Conservation (phyloP, 30 jellyfish, hydroid and myxozoan genomes). For the Aurelia aurita complex sp. Pacific region DNA sequence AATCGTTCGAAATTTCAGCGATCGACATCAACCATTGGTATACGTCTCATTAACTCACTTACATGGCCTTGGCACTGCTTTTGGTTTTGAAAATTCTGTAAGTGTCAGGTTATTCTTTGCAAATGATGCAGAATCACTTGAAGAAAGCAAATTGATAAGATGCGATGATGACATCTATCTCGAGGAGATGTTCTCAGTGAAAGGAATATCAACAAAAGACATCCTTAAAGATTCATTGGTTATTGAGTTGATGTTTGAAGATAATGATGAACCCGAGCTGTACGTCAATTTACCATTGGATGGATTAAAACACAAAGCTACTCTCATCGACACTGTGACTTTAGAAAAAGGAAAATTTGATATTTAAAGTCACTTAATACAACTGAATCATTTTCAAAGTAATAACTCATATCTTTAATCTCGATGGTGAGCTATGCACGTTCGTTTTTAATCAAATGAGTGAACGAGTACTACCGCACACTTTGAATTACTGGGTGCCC, state of each 20-base stretch:
- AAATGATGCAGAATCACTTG: conserved; percentile 30
- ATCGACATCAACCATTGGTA: conserved; percentile 47
- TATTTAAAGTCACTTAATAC: no score
- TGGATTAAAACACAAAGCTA: conserved; percentile 51
- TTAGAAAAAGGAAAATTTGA: conserved; percentile 20
- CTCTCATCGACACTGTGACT: conserved; percentile 40
- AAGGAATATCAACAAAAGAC: conserved; percentile 58
- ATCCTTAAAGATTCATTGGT: conserved; percentile 61
- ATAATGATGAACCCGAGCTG: conserved; percentile 44
- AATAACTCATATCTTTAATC: no score
- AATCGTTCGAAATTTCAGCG: conserved; percentile 65
- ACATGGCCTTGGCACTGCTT: conserved; percentile 28
- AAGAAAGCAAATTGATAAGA: conserved; percentile 44
- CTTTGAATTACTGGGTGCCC: no score
- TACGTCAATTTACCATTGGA: conserved; percentile 35
- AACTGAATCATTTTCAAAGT: no score
- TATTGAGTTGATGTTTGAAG: conserved; percentile 57
- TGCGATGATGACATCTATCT: conserved; percentile 39
- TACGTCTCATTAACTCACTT: conserved; percentile 62
- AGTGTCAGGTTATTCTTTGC: conserved; percentile 45
- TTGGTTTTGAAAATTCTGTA: conserved; percentile 11
- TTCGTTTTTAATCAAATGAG: no score
- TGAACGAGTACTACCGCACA: no score
- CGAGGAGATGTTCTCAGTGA: conserved; percentile 71
- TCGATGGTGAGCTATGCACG: no score